A percentile compares a stretch with the other conserved stretches of the same genome.
These are phyloP conservation scores for Aplochiton taeniatus DNA, from an alignment of 2,797 vertebrate genomes.

Conservation along the genomic window DNA sequence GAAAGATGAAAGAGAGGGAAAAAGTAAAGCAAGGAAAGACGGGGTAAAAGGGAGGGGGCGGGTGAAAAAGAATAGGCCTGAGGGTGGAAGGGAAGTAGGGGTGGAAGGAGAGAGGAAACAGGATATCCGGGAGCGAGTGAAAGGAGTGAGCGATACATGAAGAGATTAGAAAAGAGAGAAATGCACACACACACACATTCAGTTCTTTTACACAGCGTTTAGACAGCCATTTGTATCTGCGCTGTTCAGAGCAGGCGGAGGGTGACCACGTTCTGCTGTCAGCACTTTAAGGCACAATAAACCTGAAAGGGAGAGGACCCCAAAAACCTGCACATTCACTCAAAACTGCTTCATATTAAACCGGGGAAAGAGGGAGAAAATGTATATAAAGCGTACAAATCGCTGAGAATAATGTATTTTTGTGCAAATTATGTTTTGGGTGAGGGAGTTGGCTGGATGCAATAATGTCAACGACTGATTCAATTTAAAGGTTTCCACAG, in stretches of 20 bases:
- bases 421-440: constrained; percentile 45
- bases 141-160: no score
- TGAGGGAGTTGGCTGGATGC: constrained; percentile 5
- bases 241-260: constrained; percentile 39
- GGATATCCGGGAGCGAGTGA: no score
- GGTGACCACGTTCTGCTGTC: constrained; percentile 51
- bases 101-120: not conserved
- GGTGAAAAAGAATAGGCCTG: no score
- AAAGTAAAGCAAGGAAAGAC: no score
- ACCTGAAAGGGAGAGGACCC: constrained; percentile 37
- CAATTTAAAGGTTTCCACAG: constrained; percentile 38
- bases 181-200: no score
- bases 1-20: no score
- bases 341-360: constrained; percentile 42
- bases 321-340: constrained; percentile 41
- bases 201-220: constrained; percentile 17
- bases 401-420: constrained; percentile 37
- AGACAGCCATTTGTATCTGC: constrained; percentile 34
- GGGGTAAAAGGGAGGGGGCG: no score
- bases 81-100: not conserved
- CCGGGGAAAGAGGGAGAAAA: constrained; percentile 18
- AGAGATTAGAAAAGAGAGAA: no score
- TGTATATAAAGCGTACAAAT: constrained; percentile 36
- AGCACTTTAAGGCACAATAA: constrained; percentile 63
- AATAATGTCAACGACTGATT: constrained; percentile 34